phyloP scores from a whole-genome alignment of 1,140 invertebrate genomes.

The Solen grandis region DNA sequence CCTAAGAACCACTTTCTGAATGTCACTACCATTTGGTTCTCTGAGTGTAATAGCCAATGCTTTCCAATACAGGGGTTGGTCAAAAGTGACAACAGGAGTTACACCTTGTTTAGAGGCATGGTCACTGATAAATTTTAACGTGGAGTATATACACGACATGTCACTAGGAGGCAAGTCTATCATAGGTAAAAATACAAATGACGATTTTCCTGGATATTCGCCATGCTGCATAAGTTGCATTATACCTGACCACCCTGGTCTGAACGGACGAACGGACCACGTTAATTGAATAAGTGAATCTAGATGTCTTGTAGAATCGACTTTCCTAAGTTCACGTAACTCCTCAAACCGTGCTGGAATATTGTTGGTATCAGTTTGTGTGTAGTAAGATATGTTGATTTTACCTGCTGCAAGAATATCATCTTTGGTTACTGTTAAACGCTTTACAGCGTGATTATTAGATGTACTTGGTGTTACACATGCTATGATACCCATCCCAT shows the following conservation, averaged over 20 bases:
- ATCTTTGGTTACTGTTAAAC: slow-evolving; percentile 43
- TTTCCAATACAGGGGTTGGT: slow-evolving; percentile 71
- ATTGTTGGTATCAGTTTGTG: neutral
- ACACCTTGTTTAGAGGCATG: slow-evolving; percentile 46
- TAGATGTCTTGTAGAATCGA: neutral
- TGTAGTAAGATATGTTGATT: slow-evolving; percentile 46
- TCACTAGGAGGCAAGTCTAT: slow-evolving; percentile 70
- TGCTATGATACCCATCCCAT: slow-evolving; percentile 58
- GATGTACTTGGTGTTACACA: slow-evolving; percentile 38
- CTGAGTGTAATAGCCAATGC: slow-evolving; percentile 48
- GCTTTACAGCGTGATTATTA: slow-evolving; percentile 5
- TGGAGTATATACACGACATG: slow-evolving; percentile 69
- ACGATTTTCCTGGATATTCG: slow-evolving; percentile 52
- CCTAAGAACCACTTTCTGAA: slow-evolving; percentile 54
- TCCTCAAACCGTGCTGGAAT: neutral
- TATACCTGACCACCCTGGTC: slow-evolving; percentile 29
- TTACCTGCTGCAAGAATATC: slow-evolving; percentile 28
- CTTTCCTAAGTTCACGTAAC: neutral
- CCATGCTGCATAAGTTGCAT: slow-evolving; percentile 30
- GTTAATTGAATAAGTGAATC: neutral
- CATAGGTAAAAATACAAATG: slow-evolving; percentile 64
- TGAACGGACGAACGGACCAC: slow-evolving; percentile 25
- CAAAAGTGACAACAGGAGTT: slow-evolving; percentile 67
- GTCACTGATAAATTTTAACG: slow-evolving; percentile 61
- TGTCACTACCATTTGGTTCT: slow-evolving; percentile 41